Base-by-base conservation (phyloP, 2,113 vertebrate species). In the Brachirus orientalis region DNA sequence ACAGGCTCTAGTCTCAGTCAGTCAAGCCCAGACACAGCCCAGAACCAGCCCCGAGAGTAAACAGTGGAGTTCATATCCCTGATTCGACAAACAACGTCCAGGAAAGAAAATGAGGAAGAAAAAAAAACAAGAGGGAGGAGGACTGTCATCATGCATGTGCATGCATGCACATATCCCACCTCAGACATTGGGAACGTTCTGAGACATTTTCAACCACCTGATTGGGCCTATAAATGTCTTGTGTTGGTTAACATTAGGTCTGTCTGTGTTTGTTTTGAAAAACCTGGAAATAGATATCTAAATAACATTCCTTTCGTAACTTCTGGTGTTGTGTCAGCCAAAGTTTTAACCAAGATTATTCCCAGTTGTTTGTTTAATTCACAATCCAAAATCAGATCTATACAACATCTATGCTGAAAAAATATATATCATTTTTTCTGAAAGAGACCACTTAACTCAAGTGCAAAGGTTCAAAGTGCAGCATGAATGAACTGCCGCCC, bases 11-110 rank as follows among this genome's bases (percentile, higher is more conserved):
- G 52, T 77, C 68, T 74, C 62, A 69, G 69, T 17, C 51, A 78
- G 83, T 91, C 89, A 90, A 89, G 91, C 79, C 86, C 87, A 90
- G 89, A 88, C 89, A 90, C 68, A 47, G 82, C 85, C 85, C 77
- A 45, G 76, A 47, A 80, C 83, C 77, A 89, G 57, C 84, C 69
- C 86, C 60, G 69, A 90, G 66, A 87, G 86, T 89, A 88, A 89
- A 90, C 88, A 91, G 56, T 54, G n/a, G 57, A 86, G 86, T 78
- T 88, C 76, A 84, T 85, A 78, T 82, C 69, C 65, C 70, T 64
- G 62, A 75, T 89, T 84, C 77, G 68, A 79, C 70, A 59, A 79
- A 76, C 75, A 73, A 82, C 57, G 12, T 65, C 67, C 72, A 65
- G 61, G 53, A 57, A 72, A 56, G 52, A 71, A 33, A 65, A 72